phyloP scores from a whole-genome alignment of 2,113 vertebrate genomes.

The Condylura cristata region DNA sequence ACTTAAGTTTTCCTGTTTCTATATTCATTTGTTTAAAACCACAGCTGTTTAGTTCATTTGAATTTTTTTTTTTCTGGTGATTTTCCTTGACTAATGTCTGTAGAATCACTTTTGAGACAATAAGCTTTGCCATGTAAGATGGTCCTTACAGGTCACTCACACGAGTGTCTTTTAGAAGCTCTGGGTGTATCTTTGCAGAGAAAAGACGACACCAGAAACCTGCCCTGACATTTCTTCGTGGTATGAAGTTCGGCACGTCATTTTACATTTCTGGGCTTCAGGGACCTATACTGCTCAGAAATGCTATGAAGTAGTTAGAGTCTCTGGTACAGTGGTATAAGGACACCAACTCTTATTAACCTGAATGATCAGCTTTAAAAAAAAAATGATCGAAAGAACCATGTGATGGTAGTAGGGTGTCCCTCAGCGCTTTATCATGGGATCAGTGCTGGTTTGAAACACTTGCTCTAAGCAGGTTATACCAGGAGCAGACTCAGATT shows the following conservation, averaged over 20 bases:
- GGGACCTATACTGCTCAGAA: not conserved
- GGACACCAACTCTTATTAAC: not conserved
- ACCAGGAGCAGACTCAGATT: not conserved
- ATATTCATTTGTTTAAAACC: conserved; percentile 22
- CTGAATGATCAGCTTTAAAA: not conserved
- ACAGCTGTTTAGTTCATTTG: conserved; percentile 14
- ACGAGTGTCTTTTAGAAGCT: not conserved
- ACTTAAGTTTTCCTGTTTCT: conserved; percentile 37
- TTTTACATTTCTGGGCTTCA: not conserved
- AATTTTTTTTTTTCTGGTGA: not conserved
- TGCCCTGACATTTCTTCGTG: not conserved
- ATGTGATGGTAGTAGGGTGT: not conserved
- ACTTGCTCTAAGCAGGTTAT: not conserved
- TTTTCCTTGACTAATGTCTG: conserved; percentile 2
- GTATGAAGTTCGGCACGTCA: not conserved
- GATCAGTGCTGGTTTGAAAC: not conserved
- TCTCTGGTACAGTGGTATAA: not conserved
- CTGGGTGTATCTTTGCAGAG: not conserved
- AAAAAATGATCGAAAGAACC: not conserved
- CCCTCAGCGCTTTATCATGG: not conserved
- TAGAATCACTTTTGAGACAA: not conserved
- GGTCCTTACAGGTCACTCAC: not conserved
- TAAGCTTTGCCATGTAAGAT: conserved; percentile 19
- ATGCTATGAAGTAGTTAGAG: not conserved
- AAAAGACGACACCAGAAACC: not conserved